phyloP scores from a whole-genome alignment of 1,140 invertebrate species.

The Ceratina australensis region DNA sequence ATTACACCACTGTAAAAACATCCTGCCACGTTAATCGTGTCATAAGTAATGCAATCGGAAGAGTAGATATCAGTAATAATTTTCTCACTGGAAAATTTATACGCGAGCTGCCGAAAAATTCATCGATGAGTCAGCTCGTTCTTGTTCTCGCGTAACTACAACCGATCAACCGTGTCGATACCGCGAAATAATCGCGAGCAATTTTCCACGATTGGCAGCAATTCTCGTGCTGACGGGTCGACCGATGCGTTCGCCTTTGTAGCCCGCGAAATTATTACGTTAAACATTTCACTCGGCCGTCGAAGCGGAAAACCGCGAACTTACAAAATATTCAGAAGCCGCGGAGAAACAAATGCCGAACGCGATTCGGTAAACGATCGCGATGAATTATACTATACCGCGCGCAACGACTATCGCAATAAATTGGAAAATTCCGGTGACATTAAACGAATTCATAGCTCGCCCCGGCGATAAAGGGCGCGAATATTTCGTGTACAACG shows the following conservation, averaged over 20 bases:
- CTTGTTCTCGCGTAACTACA: slow-evolving; percentile 27
- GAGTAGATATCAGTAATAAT: too few relatives aligned
- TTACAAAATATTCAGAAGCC: too few relatives aligned
- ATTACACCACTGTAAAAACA: too few relatives aligned
- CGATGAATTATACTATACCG: background rate
- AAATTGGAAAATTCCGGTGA: background rate
- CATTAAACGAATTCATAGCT: slow-evolving; percentile 19
- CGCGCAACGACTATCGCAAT: background rate
- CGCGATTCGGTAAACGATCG: background rate
- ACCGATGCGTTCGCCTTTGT: background rate
- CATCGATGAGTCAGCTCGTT: background rate
- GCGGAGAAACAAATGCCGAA: background rate
- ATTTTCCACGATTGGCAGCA: background rate
- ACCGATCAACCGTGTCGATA: slow-evolving; percentile 20
- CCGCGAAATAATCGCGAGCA: slow-evolving; percentile 11
- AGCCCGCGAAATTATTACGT: background rate
- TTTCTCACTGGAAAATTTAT: slow-evolving; percentile 6
- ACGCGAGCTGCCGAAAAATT: background rate
- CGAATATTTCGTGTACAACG: slow-evolving; percentile 8
- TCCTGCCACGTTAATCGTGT: too few relatives aligned
- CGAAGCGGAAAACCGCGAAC: background rate
- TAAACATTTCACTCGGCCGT: background rate
- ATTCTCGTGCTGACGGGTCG: background rate
- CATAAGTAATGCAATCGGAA: too few relatives aligned
- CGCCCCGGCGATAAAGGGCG: slow-evolving; percentile 18